Evolutionary conservation across 2,888 invertebrate genomes (phyloP).

Genomic region (Folsomia candida): DNA sequence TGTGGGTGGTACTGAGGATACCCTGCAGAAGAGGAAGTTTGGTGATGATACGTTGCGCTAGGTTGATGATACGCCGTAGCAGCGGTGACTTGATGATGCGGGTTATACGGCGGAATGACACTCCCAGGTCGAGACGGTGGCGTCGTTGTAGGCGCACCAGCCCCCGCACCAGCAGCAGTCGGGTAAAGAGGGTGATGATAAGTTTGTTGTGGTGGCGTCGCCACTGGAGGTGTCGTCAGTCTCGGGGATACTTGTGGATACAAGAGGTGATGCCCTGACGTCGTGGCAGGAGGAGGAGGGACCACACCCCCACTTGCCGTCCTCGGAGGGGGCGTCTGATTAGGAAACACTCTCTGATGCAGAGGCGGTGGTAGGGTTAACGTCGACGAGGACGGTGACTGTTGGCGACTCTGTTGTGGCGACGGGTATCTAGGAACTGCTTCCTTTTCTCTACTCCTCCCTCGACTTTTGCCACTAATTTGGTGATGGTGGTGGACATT

Average conservation of each 20-base stretch:
- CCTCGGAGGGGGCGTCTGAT: not conserved
- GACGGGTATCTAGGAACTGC: slow-evolving; percentile 32
- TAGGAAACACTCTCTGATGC: slow-evolving; percentile 2
- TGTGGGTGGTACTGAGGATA: slow-evolving; percentile 41
- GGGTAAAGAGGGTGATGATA: slow-evolving; percentile 20
- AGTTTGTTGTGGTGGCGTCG: slow-evolving; percentile 19
- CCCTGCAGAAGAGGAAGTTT: slow-evolving; percentile 11
- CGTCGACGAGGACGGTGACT: slow-evolving; percentile 22
- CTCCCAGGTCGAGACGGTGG: not conserved
- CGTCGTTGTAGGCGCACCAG: not conserved
- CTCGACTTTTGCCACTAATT: slow-evolving; percentile 34
- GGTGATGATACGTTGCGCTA: slow-evolving; percentile 34
- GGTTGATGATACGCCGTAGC: slow-evolving; percentile 28
- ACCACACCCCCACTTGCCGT: not conserved
- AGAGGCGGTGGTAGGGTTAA: not conserved
- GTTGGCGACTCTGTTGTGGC: slow-evolving; percentile 39
- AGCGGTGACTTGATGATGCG: slow-evolving; percentile 35
- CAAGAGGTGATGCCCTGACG: slow-evolving; percentile 17
- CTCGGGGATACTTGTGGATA: slow-evolving; percentile 7
- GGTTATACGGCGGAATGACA: slow-evolving; percentile 48
- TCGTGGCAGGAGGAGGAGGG: slow-evolving; percentile 26
- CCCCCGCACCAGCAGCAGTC: not conserved
- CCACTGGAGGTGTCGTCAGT: slow-evolving; percentile 19
- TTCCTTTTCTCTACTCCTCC: slow-evolving; percentile 14
- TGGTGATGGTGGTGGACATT: slow-evolving; percentile 27